A percentile compares a stretch with the other conserved stretches of the same genome.
These are phyloP conservation scores for Hypselothyrea guttata DNA, from an alignment of 2,888 invertebrate species.

Conservation along the genomic window DNA sequence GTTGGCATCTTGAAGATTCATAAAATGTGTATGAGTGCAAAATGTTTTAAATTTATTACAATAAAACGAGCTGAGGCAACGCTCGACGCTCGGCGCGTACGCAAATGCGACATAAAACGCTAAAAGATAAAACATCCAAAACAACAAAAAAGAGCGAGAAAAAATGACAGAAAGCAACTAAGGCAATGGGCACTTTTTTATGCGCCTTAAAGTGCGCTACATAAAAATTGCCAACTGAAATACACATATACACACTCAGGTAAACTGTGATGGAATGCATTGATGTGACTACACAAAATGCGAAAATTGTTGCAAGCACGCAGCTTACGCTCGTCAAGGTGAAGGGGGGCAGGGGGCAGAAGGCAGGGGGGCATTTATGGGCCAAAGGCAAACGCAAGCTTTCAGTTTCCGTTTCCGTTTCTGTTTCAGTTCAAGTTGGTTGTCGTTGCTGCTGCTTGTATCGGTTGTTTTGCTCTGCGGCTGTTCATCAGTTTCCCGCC, in stretches of 20 bases:
- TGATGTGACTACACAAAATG: conserved; percentile 51
- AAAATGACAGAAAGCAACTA: neutral
- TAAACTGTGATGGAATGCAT: conserved; percentile 47
- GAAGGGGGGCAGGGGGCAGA: neutral
- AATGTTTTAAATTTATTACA: conserved; percentile 78
- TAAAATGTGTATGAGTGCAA: conserved; percentile 76
- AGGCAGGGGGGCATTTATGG: conserved; percentile 44
- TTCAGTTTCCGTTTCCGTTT: conserved; percentile 24
- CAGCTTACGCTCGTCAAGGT: too few species aligned
- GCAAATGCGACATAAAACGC: conserved; percentile 75
- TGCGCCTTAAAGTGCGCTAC: conserved; percentile 70
- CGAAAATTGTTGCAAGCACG: conserved; percentile 47
- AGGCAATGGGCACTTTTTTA: conserved; percentile 60
- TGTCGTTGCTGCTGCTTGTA: conserved; percentile 24
- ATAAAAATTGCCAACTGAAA: conserved; percentile 46
- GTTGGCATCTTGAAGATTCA: conserved; percentile 63
- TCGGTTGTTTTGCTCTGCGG: conserved; percentile 55
- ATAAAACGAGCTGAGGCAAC: conserved; percentile 60
- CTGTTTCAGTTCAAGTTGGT: conserved; percentile 23
- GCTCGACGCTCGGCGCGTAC: conserved; percentile 42
- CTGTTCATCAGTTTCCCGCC: conserved; percentile 56
- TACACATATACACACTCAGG: conserved; percentile 24
- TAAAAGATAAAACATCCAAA: conserved; percentile 66
- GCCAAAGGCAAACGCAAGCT: conserved; percentile 51
- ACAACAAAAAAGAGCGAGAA: neutral